phyloP scores from a whole-genome alignment of 2,113 vertebrate species.

The Caranx melampygus region DNA sequence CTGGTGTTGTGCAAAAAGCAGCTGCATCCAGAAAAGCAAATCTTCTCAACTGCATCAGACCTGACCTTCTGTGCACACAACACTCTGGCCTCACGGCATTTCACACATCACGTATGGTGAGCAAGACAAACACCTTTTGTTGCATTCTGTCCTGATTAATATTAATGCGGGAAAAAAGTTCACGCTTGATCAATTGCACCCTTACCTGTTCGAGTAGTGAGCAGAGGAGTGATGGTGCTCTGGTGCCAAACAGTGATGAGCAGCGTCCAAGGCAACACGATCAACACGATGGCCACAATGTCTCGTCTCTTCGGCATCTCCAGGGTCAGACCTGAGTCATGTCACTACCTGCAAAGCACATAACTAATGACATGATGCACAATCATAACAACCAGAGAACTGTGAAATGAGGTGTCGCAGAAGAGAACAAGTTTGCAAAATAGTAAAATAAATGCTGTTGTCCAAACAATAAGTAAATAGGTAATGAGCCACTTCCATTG shows the following conservation, averaged over 20 bases:
- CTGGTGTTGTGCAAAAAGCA: neutral
- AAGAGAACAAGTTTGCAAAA: neutral
- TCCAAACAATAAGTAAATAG: too few species aligned
- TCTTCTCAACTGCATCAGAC: neutral
- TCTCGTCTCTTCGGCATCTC: slow-evolving; percentile 97
- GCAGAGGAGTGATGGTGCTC: slow-evolving; percentile 87
- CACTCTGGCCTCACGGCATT: neutral
- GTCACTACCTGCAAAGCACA: slow-evolving; percentile 87
- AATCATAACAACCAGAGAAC: neutral
- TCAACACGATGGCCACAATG: slow-evolving; percentile 93
- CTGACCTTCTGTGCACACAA: neutral
- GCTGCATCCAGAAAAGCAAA: neutral
- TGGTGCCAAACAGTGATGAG: slow-evolving; percentile 97
- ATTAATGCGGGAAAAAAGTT: too few species aligned
- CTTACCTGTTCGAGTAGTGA: slow-evolving; percentile 85
- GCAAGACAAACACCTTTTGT: neutral
- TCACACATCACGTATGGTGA: neutral
- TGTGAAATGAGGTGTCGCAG: neutral
- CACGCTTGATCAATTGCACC: neutral
- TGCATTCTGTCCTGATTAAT: neutral
- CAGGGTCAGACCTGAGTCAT: slow-evolving; percentile 89
- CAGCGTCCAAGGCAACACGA: slow-evolving; percentile 95
- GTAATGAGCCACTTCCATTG: too few species aligned
- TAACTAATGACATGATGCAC: neutral
- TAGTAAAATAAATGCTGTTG: neutral